phyloP scores from a whole-genome alignment of 2,888 invertebrate genomes.

The Schizaphis graminum region DNA sequence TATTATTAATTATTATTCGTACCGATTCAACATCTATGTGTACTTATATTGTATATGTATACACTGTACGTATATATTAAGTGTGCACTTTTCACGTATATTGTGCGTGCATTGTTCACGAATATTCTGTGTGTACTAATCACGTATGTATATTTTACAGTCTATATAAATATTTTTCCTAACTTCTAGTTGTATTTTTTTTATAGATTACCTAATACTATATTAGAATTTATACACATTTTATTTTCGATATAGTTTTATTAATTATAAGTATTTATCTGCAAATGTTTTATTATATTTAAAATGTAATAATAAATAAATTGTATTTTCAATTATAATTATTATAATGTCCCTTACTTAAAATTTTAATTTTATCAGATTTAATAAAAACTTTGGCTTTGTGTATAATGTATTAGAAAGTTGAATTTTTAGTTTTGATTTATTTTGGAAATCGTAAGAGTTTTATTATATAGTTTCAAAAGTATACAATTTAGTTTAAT shows the following conservation, averaged over 20 bases:
- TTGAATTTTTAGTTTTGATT: background rate
- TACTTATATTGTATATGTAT: no score
- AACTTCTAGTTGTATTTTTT: background rate
- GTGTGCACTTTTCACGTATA: no score
- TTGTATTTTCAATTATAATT: background rate
- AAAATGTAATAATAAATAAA: background rate
- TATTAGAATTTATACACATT: background rate
- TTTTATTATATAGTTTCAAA: background rate
- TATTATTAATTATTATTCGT: no score
- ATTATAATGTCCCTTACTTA: background rate
- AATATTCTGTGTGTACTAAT: no score
- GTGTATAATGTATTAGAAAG: conserved; percentile 9
- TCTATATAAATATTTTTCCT: background rate
- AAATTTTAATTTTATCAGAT: conserved; percentile 12
- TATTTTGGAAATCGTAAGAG: background rate
- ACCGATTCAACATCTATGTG: no score
- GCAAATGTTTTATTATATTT: background rate
- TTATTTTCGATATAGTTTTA: background rate
- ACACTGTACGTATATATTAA: no score
- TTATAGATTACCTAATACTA: background rate
- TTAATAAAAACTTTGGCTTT: background rate
- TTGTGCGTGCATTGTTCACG: no score
- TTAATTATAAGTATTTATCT: background rate
- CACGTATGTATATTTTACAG: no score
- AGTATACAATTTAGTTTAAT: background rate